These are phyloP conservation scores for Polyodon spathula DNA, from an alignment of 2,113 vertebrate genomes.

Conservation along the genomic window DNA sequence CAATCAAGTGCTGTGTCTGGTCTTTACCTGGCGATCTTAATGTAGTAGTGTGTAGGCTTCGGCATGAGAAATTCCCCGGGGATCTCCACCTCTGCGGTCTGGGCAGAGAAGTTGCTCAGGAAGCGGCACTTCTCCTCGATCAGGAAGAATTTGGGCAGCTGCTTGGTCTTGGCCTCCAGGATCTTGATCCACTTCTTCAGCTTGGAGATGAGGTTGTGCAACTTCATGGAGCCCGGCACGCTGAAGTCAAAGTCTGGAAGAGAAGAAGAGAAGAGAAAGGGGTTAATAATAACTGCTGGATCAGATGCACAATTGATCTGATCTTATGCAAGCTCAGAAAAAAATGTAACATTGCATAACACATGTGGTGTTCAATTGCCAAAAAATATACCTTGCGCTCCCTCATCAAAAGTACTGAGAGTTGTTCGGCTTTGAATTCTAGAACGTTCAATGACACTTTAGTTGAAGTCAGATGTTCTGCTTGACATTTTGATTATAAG, in stretches of 20 bases:
- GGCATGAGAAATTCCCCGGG: slow-evolving; percentile 97
- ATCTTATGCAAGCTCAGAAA: too few relatives aligned
- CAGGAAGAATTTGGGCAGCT: slow-evolving; percentile 96
- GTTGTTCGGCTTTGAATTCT: too few relatives aligned
- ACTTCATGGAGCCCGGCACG: slow-evolving; percentile 95
- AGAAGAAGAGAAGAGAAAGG: not conserved
- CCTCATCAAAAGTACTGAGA: too few relatives aligned
- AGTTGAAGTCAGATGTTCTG: slow-evolving; percentile 16
- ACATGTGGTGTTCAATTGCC: too few relatives aligned
- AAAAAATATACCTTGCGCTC: too few relatives aligned
- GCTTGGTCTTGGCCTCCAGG: slow-evolving; percentile 94
- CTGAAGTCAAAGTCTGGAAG: slow-evolving; percentile 98
- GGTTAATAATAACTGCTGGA: too few relatives aligned
- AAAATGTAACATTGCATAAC: too few relatives aligned
- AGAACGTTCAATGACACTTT: slow-evolving; percentile 6
- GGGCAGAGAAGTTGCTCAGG: slow-evolving; percentile 95
- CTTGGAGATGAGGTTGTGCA: slow-evolving; percentile 96
- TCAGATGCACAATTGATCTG: too few relatives aligned
- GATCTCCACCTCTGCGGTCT: slow-evolving; percentile 95
- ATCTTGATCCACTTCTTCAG: slow-evolving; percentile 99
- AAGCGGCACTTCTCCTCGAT: slow-evolving; percentile 98
- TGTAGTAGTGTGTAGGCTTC: slow-evolving; percentile 96
- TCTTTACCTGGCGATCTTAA: slow-evolving; percentile 96
- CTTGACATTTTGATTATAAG: too few relatives aligned
- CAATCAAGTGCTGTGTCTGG: too few relatives aligned